Percentiles rank a stretch among this genome's conserved stretches.
phyloP scores from a whole-genome alignment of 1,140 invertebrate species.

The Meloidogyne exigua region DNA sequence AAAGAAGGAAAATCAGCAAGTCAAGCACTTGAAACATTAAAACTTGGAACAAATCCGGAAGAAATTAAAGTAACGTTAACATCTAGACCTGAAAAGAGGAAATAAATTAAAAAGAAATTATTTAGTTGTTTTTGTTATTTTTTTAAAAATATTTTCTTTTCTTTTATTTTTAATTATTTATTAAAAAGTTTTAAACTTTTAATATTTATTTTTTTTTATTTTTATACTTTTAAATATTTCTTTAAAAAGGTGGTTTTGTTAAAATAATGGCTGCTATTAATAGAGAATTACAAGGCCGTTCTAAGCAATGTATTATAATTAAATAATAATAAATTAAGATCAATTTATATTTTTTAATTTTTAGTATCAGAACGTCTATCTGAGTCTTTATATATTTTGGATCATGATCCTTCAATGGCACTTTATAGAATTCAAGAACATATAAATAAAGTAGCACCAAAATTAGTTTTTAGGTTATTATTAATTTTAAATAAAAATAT shows the following conservation, averaged over 20 bases:
- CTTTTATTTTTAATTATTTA: not conserved
- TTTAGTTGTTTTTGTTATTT: not conserved
- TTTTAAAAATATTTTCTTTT: not conserved
- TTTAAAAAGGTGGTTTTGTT: not conserved
- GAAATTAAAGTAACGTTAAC: not conserved
- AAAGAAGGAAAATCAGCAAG: conserved; percentile 25
- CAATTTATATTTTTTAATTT: conserved; percentile 22
- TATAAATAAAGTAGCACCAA: conserved; percentile 66
- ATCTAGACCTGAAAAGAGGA: conserved; percentile 8
- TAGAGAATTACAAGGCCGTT: conserved; percentile 34
- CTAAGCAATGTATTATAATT: conserved; percentile 43
- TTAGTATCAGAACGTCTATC: conserved; percentile 66
- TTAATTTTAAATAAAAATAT: not conserved
- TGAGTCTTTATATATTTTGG: conserved; percentile 66
- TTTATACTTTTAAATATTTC: not conserved
- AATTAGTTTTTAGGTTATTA: conserved; percentile 53
- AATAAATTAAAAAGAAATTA: not conserved
- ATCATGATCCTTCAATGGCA: conserved; percentile 67
- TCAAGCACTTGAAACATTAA: conserved; percentile 14
- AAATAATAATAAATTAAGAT: not conserved
- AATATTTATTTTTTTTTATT: not conserved
- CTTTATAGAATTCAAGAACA: conserved; percentile 68
- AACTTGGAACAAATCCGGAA: not conserved
- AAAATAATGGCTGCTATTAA: conserved; percentile 4
- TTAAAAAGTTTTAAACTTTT: not conserved